Evolutionary conservation across 2,888 invertebrate species (phyloP).

Genomic region (Drosophila greeni): DNA sequence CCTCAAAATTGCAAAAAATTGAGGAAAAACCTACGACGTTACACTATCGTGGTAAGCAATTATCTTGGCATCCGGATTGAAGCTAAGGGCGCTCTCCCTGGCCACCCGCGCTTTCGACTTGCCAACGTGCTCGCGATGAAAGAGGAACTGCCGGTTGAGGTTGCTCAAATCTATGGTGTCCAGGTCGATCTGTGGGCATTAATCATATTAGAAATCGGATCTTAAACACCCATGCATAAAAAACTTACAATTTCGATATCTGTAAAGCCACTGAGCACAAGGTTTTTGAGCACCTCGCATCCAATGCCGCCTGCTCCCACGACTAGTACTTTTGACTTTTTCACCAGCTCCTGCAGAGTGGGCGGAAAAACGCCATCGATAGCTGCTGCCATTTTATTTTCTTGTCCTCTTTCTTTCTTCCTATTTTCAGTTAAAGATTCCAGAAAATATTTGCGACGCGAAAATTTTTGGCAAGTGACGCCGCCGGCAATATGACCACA

Average conservation of each 20-base stretch:
- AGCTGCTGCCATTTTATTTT: slow-evolving; percentile 82
- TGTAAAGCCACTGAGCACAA: slow-evolving; percentile 95
- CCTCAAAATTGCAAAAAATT: too few relatives aligned
- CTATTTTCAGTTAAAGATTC: slow-evolving; percentile 7
- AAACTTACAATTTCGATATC: slow-evolving; percentile 94
- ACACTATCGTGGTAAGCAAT: slow-evolving; percentile 95
- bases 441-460: slow-evolving; percentile 6
- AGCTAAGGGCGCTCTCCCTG: slow-evolving; percentile 90
- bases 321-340: slow-evolving; percentile 87
- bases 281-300: slow-evolving; percentile 98
- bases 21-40: slow-evolving; percentile 84
- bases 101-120: slow-evolving; percentile 97
- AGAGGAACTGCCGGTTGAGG: slow-evolving; percentile 98
- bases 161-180: slow-evolving; percentile 99
- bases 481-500: slow-evolving; percentile 41
- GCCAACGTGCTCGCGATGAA: slow-evolving; percentile 98
- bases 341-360: slow-evolving; percentile 83
- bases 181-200: slow-evolving; percentile 90
- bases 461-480: slow-evolving; percentile 49
- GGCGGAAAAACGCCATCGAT: slow-evolving; percentile 84
- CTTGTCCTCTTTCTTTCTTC: neutral
- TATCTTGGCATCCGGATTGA: slow-evolving; percentile 93
- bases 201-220: neutral
- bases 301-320: slow-evolving; percentile 99
- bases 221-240: neutral